A percentile compares a stretch with the other conserved stretches of the same genome.
Evolutionary conservation across 2,888 invertebrate species (phyloP).

Genomic region (Phortica magna): DNA sequence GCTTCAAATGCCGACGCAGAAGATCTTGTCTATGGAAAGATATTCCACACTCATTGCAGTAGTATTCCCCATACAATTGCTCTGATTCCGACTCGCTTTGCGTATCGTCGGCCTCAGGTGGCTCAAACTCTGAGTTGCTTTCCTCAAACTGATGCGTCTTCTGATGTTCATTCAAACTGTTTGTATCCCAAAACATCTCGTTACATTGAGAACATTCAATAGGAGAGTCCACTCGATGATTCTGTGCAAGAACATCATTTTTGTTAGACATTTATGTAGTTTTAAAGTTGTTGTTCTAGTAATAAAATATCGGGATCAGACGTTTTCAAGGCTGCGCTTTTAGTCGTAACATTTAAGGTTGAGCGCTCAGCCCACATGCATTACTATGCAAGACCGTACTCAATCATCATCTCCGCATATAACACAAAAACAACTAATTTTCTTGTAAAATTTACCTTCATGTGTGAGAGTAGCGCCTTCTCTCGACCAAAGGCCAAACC

Average conservation of each 20-base stretch:
- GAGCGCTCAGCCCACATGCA: conserved; percentile 52
- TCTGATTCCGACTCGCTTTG: conserved; percentile 80
- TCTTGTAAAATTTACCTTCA: conserved; percentile 78
- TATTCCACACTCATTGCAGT: conserved; percentile 87
- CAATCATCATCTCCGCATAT: conserved; percentile 51
- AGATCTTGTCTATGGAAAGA: conserved; percentile 88
- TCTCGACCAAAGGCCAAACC: conserved; percentile 89
- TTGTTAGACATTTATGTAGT: background rate
- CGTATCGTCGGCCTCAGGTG: conserved; percentile 77
- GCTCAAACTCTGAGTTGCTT: conserved; percentile 78
- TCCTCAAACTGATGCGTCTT: conserved; percentile 81
- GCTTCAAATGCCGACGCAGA: conserved; percentile 84
- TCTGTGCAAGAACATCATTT: conserved; percentile 71
- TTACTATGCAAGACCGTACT: conserved; percentile 41
- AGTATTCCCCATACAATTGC: conserved; percentile 81
- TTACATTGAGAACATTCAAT: conserved; percentile 88
- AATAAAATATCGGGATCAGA: conserved; percentile 40
- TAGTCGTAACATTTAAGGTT: conserved; percentile 53
- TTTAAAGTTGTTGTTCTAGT: background rate
- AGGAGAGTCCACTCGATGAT: conserved; percentile 89
- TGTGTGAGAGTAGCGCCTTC: conserved; percentile 88
- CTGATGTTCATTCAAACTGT: conserved; percentile 81
- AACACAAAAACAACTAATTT: background rate
- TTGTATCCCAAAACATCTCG: conserved; percentile 88
- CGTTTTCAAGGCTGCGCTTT: conserved; percentile 48